Conservation (phyloP, 2,797 vertebrate species). For the Amazona finschi region DNA sequence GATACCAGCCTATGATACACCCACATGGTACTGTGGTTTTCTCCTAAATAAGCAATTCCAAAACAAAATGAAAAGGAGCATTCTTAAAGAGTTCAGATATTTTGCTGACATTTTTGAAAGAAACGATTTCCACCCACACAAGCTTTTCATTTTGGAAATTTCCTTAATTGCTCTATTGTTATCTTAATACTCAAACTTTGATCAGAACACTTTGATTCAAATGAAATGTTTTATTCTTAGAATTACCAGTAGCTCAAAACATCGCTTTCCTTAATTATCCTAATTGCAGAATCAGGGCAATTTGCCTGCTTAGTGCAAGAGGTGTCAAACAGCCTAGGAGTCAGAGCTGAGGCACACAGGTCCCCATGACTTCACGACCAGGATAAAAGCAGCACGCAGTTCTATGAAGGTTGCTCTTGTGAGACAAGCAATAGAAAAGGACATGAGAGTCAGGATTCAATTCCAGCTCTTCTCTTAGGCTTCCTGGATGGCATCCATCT, state of each 20-base stretch:
- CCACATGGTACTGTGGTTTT: not conserved
- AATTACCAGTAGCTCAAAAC: slow-evolving; percentile 42
- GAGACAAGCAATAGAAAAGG: not conserved
- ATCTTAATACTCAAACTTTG: slow-evolving; percentile 45
- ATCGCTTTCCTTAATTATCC: not conserved
- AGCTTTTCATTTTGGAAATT: slow-evolving; percentile 38
- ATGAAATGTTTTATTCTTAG: slow-evolving; percentile 38
- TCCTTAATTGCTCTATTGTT: slow-evolving; percentile 64
- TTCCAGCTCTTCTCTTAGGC: not conserved
- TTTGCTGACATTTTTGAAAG: slow-evolving; percentile 44
- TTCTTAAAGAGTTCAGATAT: slow-evolving; percentile 16
- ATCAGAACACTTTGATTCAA: slow-evolving; percentile 37
- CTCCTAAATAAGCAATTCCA: slow-evolving; percentile 21
- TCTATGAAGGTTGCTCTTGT: not conserved
- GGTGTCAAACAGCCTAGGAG: not conserved
- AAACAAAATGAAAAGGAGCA: slow-evolving; percentile 1
- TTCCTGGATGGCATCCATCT: not conserved
- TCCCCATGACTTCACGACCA: not conserved
- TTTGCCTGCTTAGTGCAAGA: not conserved
- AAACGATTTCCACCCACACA: slow-evolving; percentile 32
- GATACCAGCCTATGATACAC: not conserved
- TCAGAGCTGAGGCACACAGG: not conserved
- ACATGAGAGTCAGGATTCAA: not conserved
- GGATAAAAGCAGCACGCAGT: not conserved
- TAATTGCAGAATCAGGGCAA: not conserved